Evolutionary conservation across 2,888 invertebrate genomes (phyloP), one percentile per base, ranked within the genome.

Genomic region (Leptarthrus brevirostris): DNA sequence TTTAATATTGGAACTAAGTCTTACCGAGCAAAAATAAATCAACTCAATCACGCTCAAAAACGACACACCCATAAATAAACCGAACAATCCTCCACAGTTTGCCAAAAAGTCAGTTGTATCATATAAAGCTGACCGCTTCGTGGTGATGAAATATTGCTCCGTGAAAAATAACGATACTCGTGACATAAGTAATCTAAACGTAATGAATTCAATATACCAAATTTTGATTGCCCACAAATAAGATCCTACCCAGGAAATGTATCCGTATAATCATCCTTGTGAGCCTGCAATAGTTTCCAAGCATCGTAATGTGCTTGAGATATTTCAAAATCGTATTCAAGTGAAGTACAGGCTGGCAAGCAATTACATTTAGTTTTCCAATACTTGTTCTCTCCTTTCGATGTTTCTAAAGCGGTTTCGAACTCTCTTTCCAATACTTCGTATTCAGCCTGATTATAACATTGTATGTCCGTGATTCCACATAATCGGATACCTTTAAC

Each of bases 121-220:
- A 80, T 90, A 91, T 52, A 91, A 83, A 79, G 91, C 91, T 0
- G 90, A 89, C 2, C 91, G 86, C 52, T 89, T 88, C 0, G 90
- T 89, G 0, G 90, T 89, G 54, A 91, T 89, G 79, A 91, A 91
- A 79, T 91, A 90, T 40, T 88, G 88, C 78, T 92, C 90, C 80
- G 91, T 92, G 83, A 91, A 92, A 83, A 90, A 91, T 53, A 92
- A 87, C 76, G 88, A 87, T 10, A 91, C 86, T 2, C 90, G 86
- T 0, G 91, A 87, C 83, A 88, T 86, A 75, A 86, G 83, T 0
- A 87, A 82, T 52, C 90, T 89, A 56, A 79, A 86, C 79, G 79
- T 12, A 34, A 34, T 36, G 10, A 34, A 24, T 5, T 4, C 8
- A 34, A 14, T 36, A 4, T 22, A 20, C 2, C n/a, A 18, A 16